phyloP scores from a whole-genome alignment of 2,113 vertebrate species.

The Lophochroa leadbeateri region DNA sequence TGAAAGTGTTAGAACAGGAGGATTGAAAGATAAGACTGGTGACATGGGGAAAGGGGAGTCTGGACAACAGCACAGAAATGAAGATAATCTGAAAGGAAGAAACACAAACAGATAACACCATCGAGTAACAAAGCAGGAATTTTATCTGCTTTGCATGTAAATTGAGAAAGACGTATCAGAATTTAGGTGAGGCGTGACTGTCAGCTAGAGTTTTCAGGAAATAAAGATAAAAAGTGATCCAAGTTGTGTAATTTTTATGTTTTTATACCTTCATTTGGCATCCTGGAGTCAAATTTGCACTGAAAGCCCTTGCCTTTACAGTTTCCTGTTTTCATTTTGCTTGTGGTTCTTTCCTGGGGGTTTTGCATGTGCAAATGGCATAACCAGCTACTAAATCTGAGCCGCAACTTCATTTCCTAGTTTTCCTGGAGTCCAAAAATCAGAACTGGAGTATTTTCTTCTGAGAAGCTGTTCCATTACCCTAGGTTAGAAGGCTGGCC shows the following conservation, averaged over 20 bases:
- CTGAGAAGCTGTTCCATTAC: not conserved
- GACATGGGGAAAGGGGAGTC: not conserved
- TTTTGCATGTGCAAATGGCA: not conserved
- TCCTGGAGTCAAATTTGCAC: not conserved
- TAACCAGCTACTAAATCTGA: not conserved
- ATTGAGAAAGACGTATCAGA: not conserved
- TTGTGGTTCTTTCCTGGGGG: not conserved
- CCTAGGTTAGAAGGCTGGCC: not conserved
- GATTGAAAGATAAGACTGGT: not conserved
- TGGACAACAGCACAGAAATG: not conserved
- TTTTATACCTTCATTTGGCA: not conserved
- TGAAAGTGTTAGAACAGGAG: not conserved
- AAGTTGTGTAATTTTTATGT: not conserved
- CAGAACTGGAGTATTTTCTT: not conserved
- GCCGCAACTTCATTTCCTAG: not conserved
- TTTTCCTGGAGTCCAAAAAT: not conserved
- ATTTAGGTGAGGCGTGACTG: not conserved
- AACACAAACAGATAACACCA: not conserved
- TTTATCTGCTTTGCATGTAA: not conserved
- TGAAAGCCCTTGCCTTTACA: not conserved
- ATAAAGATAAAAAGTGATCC: not conserved
- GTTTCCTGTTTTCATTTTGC: not conserved
- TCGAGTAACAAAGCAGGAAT: not conserved
- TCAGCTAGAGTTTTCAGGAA: not conserved
- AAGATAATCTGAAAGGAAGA: not conserved